phyloP scores from a whole-genome alignment of 2,113 vertebrate genomes.

The Ameiurus melas region DNA sequence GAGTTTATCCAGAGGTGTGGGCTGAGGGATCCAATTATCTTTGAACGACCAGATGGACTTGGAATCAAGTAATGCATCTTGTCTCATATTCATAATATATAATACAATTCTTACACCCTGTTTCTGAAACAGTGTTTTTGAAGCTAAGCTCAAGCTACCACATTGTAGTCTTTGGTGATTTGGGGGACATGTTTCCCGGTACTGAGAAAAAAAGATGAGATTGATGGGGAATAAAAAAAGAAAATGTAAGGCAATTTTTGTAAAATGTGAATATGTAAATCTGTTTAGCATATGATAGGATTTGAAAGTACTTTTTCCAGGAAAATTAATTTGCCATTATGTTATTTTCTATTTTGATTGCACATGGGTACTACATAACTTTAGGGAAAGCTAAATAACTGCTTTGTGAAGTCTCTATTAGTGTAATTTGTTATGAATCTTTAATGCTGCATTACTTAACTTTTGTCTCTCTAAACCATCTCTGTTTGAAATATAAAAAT shows the following conservation, averaged over 20 bases:
- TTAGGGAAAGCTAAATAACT: not conserved
- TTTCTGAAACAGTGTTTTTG: not conserved
- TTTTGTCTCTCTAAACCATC: not conserved
- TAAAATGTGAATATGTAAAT: not conserved
- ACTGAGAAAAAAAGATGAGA: not conserved
- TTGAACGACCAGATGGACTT: slow-evolving; percentile 87
- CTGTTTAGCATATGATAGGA: not conserved
- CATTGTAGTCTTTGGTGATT: not conserved
- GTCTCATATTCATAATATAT: not conserved
- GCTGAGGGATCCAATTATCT: slow-evolving; percentile 90
- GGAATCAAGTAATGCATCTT: slow-evolving; percentile 85
- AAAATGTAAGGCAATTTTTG: not conserved
- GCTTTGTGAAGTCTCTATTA: not conserved
- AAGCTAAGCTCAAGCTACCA: not conserved
- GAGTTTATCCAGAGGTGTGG: slow-evolving; percentile 93
- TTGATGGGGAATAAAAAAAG: not conserved
- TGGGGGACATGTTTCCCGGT: not conserved
- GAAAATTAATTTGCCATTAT: not conserved
- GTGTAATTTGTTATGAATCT: not conserved
- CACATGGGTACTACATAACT: not conserved
- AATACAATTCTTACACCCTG: not conserved
- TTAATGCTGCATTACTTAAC: too few relatives aligned
- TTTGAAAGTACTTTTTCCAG: not conserved
- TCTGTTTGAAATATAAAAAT: too few relatives aligned
- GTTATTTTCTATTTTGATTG: not conserved